Base-by-base conservation (phyloP, 2,113 vertebrate genomes). In the Nematolebias whitei region DNA sequence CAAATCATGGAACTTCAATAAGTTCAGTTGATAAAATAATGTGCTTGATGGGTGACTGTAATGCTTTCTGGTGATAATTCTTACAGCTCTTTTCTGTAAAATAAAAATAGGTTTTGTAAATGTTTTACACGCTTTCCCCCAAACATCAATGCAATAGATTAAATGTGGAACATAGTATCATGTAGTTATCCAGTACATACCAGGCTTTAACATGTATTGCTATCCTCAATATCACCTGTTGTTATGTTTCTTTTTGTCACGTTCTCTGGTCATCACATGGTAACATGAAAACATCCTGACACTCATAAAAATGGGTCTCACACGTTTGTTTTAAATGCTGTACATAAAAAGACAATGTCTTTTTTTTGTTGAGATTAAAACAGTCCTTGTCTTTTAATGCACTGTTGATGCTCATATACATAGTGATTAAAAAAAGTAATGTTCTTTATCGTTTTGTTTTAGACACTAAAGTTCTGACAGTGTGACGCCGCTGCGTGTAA, bases 351-450 rank as follows among this genome's bases (percentile, higher is more conserved):
- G 90, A 93, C 92, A 91, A n/a, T n/a, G n/a, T n/a, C n/a, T 89
- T 67, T 78, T 93, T 88, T 87, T 80, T 88, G 90, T 88, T 83
- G 75, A 93, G 92, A 86, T 93, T 93, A 91, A 92, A 90, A 92
- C 91, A 89, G 87, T 88, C 88, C 79, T 89, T 93, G 90, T 93
- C 85, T 93, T 89, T 94, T 92, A 93, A 95, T 95, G 94, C 95
- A 95, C 94, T 96, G 94, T 95, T 93, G 92, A 95, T 92, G 90
- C 92, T 89, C 91, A 94, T 90, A 93, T 96, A 95, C 95, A 93
- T 94, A 94, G 93, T 92, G 90, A 89, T 96, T 94, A 96, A 95
- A 94, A 23, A 57, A 61, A 71, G 49, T 96, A 93, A 96, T 96
- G 94, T 96, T 95, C 90, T 85, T 82, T 83, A 70, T 86, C 75